Base-by-base conservation (phyloP, 2,888 invertebrate genomes). In the Cyclophora punctaria region DNA sequence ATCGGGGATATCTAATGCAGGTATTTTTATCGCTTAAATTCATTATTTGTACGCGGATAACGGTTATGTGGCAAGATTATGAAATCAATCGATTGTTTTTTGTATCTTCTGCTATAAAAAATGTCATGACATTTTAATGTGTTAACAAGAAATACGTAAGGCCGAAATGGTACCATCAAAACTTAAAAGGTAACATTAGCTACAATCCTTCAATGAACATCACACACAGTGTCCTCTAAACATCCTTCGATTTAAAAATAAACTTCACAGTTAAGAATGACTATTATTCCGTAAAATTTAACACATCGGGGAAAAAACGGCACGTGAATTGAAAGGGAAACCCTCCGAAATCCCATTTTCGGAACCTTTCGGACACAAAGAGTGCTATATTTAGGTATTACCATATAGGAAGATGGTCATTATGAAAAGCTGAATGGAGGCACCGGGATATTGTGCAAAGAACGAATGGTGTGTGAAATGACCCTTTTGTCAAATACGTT, bases 211-310 rank as follows among this genome's bases (percentile, higher is more conserved):
- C 20, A 20, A 20, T 20, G 20, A 20, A 20, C 20, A 20, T 20
- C 20, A 20, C 60, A 58, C 20, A 20, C 20, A 20, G 51, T 54
- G 55, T 57, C 51, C 52, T 37, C 48, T 48, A 51, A 52, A 55
- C 55, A 58, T 51, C 54, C 44, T 46, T 43, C 46, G 35, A 45
- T 37, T 37, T 37, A 33, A 43, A 55, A 50, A 49, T 35, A 46
- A 47, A 35, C 55, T 49, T 48, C 75, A 67, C 67, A 55, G 69
- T 66, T 69, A 73, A 77, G 75, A 82, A 78, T 79, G 77, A 69
- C 76, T 73, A 79, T 78, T 78, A 74, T 86, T 83, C 81, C 85
- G 73, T 75, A 67, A 83, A 85, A 87, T 87, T 86, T 83, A 85
- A 84, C 85, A 76, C 83, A 79, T 81, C 78, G 75, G 20, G 7